Evolutionary conservation across 2,888 invertebrate species (phyloP).

Genomic region (Drosophila bunnanda): DNA sequence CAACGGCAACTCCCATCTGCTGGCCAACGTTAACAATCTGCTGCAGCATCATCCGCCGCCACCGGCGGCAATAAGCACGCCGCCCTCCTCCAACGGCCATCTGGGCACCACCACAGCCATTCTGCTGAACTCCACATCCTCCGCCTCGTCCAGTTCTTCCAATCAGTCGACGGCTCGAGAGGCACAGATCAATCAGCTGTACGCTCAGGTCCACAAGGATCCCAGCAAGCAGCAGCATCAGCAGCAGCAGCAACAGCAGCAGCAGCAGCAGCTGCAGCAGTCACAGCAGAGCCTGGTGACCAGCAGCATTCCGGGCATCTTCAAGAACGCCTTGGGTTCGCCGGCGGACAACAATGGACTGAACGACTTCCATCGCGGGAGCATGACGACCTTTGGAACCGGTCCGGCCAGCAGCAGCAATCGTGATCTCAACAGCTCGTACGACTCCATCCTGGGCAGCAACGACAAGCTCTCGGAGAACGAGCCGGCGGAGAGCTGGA

Average conservation of each 20-base stretch:
- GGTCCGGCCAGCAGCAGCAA: constrained; percentile 72
- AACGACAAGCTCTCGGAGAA: constrained; percentile 84
- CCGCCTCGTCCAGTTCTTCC: constrained; percentile 74
- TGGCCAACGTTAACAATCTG: constrained; percentile 85
- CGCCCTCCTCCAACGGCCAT: constrained; percentile 62
- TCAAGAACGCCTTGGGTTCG: constrained; percentile 78
- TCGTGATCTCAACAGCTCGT: constrained; percentile 85
- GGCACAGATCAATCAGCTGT: constrained; percentile 85
- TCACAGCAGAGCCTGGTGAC: constrained; percentile 9
- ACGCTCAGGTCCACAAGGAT: constrained; percentile 87
- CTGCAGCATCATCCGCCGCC: constrained; percentile 79
- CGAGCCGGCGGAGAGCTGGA: constrained; percentile 84
- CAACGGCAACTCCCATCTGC: constrained; percentile 84
- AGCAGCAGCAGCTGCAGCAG: constrained; percentile 35
- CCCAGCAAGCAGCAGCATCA: constrained; percentile 80
- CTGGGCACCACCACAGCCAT: constrained; percentile 82
- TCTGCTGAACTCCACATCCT: constrained; percentile 79
- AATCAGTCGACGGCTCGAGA: constrained; percentile 80
- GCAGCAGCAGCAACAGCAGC: constrained; percentile 51
- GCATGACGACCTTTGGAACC: constrained; percentile 82
- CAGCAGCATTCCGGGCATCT: constrained; percentile 80
- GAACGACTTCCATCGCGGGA: constrained; percentile 82
- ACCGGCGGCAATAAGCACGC: constrained; percentile 41
- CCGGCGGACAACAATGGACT: constrained; percentile 70
- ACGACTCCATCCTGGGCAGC: constrained; percentile 85